Evolutionary conservation across 1,140 invertebrate species (phyloP).

Genomic region (Bombus ignitus): DNA sequence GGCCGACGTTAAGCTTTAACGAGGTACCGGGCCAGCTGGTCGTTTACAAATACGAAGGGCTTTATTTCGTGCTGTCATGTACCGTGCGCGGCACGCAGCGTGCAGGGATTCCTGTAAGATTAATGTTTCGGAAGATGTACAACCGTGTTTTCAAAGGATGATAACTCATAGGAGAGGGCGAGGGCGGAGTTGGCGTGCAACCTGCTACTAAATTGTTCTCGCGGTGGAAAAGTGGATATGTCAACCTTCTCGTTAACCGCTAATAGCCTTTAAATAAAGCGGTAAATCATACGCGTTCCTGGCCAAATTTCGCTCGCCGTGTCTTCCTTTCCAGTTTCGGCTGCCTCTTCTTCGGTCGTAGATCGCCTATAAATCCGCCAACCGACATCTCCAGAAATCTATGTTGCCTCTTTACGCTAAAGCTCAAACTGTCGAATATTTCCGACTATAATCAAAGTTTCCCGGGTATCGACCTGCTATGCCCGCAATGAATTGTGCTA

Average conservation of each 20-base stretch:
- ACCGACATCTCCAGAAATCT: background rate
- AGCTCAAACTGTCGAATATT: constrained; percentile 5
- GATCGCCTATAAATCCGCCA: constrained; percentile 1
- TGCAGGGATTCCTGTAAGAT: constrained; percentile 66
- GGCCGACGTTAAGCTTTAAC: constrained; percentile 30
- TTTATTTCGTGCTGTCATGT: constrained; percentile 58
- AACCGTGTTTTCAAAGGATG: constrained; percentile 62
- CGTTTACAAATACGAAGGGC: constrained; percentile 56
- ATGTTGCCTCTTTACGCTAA: no score
- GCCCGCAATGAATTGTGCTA: background rate
- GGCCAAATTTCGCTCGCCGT: background rate
- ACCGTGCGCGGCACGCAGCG: constrained; percentile 30
- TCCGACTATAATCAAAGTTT: background rate
- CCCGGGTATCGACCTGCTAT: background rate
- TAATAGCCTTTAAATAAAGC: constrained; percentile 69
- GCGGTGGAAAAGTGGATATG: constrained; percentile 64
- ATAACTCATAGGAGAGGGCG: constrained; percentile 55
- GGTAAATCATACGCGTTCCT: constrained; percentile 67
- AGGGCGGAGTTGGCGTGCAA: constrained; percentile 52
- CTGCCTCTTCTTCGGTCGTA: no score
- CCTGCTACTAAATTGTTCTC: constrained; percentile 67
- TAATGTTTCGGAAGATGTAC: constrained; percentile 66
- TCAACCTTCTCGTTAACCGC: constrained; percentile 64
- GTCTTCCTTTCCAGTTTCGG: background rate
- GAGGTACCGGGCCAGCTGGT: background rate